A percentile compares a stretch with the other conserved stretches of the same genome.
Conservation (phyloP, 2,113 vertebrate species). For the Nannospalax galili region DNA sequence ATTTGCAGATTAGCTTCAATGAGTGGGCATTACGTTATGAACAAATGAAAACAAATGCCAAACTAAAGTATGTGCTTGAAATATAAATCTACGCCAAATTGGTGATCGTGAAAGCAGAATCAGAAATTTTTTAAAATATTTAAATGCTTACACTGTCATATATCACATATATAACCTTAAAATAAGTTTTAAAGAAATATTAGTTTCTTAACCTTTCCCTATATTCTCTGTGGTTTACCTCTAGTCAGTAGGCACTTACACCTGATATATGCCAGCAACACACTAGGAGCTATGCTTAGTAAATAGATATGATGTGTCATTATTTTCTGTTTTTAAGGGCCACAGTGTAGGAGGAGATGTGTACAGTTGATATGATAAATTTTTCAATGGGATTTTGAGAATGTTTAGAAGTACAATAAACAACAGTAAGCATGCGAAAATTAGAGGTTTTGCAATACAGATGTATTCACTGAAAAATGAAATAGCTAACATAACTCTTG, state of each 20-base stretch:
- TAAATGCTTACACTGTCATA: background rate
- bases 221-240: background rate
- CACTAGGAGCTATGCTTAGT: background rate
- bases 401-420: background rate
- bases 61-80: background rate
- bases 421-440: background rate
- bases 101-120: background rate
- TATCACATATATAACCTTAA: background rate
- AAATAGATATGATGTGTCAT: background rate
- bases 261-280: background rate
- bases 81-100: background rate
- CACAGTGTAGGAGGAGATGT: background rate
- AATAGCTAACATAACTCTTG: background rate
- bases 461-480: background rate
- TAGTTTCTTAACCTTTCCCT: background rate
- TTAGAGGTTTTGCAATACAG: background rate
- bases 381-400: background rate
- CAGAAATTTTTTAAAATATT: background rate
- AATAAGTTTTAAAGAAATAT: background rate
- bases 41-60: constrained; percentile 8
- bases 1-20: constrained; percentile 16
- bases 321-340: background rate
- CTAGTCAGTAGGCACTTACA: background rate
- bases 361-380: background rate
- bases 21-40: background rate